Percentiles rank a stretch among this genome's conserved stretches.
Evolutionary conservation across 2,888 invertebrate species (phyloP).

Genomic region (Tetragnatha montana): DNA sequence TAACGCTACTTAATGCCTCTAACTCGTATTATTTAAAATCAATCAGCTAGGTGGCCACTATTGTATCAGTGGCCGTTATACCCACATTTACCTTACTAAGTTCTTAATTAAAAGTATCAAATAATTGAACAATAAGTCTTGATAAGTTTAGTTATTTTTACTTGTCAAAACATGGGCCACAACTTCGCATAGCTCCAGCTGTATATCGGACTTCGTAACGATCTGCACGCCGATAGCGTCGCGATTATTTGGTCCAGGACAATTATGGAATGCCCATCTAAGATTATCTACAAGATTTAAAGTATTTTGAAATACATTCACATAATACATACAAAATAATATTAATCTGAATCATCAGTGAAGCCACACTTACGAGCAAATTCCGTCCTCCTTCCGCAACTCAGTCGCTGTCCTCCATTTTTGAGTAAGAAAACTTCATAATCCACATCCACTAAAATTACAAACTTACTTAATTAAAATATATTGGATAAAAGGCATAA

Average conservation of each 20-base stretch:
- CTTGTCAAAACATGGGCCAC: slow-evolving; percentile 28
- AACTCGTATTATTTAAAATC: too few relatives aligned
- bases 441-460: slow-evolving; percentile 39
- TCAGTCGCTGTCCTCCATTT: slow-evolving; percentile 19
- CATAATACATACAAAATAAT: not conserved
- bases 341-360: not conserved
- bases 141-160: not conserved
- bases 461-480: not conserved
- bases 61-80: too few relatives aligned
- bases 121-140: too few relatives aligned
- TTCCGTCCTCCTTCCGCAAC: slow-evolving; percentile 39
- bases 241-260: slow-evolving; percentile 46
- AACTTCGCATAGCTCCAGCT: slow-evolving; percentile 44
- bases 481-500: not conserved
- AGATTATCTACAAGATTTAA: slow-evolving; percentile 21
- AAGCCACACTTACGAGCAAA: not conserved
- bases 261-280: slow-evolving; percentile 50
- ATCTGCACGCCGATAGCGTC: slow-evolving; percentile 37
- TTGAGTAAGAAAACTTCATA: slow-evolving; percentile 51
- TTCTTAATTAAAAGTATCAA: too few relatives aligned
- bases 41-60: too few relatives aligned
- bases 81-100: too few relatives aligned
- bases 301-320: not conserved
- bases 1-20: too few relatives aligned
- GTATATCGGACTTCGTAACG: not conserved